phyloP scores from a whole-genome alignment of 2,113 vertebrate species.

The Epinephelus moara region DNA sequence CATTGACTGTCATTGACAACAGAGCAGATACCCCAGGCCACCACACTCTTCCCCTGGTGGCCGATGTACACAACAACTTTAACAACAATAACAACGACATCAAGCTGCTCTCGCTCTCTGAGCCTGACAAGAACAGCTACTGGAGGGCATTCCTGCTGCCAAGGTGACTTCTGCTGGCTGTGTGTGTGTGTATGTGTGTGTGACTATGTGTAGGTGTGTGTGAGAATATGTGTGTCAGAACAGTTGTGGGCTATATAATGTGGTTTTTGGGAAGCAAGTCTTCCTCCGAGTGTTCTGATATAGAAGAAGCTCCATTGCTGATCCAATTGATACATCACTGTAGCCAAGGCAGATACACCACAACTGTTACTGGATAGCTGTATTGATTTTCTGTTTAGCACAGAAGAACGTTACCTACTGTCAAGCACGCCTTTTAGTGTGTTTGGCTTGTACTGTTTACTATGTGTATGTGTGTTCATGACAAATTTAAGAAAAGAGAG shows the following conservation, averaged over 20 bases:
- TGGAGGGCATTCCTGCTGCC: conserved; percentile 54
- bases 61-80: conserved; percentile 53
- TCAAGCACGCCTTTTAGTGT: neutral
- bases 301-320: neutral
- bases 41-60: conserved; percentile 52
- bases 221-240: neutral
- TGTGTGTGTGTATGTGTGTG: conserved; percentile 17
- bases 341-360: neutral
- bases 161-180: conserved; percentile 62
- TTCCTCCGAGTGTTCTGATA: neutral
- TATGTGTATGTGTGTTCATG: neutral
- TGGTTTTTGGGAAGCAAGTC: neutral
- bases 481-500: neutral
- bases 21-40: conserved; percentile 55
- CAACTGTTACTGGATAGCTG: neutral
- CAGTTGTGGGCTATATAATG: neutral
- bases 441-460: neutral
- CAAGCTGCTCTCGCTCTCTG: conserved; percentile 54
- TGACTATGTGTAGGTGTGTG: neutral
- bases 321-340: neutral
- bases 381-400: neutral
- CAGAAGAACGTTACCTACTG: neutral
- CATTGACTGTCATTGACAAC: conserved; percentile 69
- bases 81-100: conserved; percentile 60
- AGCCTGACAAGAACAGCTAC: conserved; percentile 55